Evolutionary conservation across 2,888 invertebrate species (phyloP).

Genomic region (Lissonota sp.): DNA sequence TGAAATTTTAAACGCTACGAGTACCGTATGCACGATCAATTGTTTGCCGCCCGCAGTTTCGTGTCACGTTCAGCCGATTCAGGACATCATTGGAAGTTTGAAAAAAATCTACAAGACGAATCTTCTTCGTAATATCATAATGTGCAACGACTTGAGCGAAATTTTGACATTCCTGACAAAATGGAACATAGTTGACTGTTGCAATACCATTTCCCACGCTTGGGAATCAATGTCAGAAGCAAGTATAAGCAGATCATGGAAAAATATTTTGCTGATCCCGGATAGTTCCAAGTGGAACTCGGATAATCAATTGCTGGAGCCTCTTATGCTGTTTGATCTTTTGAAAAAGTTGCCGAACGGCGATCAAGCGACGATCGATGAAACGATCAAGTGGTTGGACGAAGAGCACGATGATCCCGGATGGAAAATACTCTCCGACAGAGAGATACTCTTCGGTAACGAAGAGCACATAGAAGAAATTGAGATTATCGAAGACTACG

Average conservation of each 20-base stretch:
- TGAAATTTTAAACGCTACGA: slow-evolving; percentile 39
- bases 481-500: background rate
- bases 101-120: background rate
- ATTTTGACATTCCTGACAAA: background rate
- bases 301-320: background rate
- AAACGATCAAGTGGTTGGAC: background rate
- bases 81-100: background rate
- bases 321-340: background rate
- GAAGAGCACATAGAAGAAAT: background rate
- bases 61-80: slow-evolving; percentile 41
- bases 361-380: background rate
- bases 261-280: background rate
- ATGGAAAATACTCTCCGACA: background rate
- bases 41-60: slow-evolving; percentile 45
- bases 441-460: background rate
- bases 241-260: background rate
- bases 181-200: background rate
- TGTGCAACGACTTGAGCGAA: background rate
- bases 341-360: background rate
- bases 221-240: background rate
- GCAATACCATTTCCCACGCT: background rate
- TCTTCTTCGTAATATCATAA: background rate
- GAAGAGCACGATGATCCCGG: background rate
- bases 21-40: slow-evolving; percentile 23
- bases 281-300: background rate